A percentile compares a stretch with the other conserved stretches of the same genome.
Evolutionary conservation across 2,888 invertebrate species (phyloP).

Genomic region (Drosophila mercatorum): DNA sequence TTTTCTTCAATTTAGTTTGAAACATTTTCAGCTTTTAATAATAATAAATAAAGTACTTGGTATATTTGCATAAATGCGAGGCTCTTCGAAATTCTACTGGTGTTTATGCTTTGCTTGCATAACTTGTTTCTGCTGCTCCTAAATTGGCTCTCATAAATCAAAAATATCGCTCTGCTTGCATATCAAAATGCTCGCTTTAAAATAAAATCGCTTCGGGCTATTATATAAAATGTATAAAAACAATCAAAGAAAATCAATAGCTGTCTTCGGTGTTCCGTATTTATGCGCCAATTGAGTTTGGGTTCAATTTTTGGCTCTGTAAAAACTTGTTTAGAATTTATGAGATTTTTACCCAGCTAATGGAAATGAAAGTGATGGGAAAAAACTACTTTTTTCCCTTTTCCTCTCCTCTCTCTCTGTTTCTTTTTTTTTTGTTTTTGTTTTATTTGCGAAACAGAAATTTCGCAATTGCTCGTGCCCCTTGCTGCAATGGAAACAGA

Average conservation of each 20-base stretch:
- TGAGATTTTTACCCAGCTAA: conserved; percentile 4
- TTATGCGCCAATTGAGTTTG: background rate
- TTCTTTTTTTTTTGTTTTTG: background rate
- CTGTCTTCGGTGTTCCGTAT: background rate
- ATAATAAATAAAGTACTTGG: background rate
- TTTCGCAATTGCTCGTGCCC: background rate
- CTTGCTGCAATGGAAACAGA: background rate
- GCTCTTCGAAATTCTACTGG: background rate
- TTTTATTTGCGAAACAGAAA: conserved; percentile 3
- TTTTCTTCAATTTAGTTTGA: background rate
- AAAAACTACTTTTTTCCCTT: background rate
- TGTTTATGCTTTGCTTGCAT: background rate
- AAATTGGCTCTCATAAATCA: background rate
- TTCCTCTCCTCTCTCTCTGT: too few relatives aligned
- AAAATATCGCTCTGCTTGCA: background rate
- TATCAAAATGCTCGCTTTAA: background rate
- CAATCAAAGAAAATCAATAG: conserved; percentile 2
- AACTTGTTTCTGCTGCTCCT: too few relatives aligned
- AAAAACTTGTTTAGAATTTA: conserved; percentile 6
- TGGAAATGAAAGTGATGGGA: conserved; percentile 10
- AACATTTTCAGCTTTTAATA: background rate
- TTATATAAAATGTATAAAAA: conserved; percentile 5
- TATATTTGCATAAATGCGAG: background rate
- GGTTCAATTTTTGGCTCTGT: background rate
- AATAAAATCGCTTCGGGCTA: background rate